Conservation (phyloP, 2,888 invertebrate genomes). For the Sinhomidia bicolor region DNA sequence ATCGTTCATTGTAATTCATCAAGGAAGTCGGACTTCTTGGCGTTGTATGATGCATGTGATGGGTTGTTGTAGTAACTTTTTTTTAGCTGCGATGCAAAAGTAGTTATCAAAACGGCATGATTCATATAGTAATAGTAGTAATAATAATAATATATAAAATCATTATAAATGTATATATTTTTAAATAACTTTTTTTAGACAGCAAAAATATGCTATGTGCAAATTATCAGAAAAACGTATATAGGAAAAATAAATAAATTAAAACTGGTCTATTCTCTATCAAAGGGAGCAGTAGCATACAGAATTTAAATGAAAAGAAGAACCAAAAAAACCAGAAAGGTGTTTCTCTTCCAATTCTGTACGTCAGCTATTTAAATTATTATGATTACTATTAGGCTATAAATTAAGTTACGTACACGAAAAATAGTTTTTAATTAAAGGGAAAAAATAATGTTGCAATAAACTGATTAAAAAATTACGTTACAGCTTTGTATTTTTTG, state of each 20-base stretch:
- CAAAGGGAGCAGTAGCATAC: neutral
- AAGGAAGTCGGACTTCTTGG: slow-evolving; percentile 71
- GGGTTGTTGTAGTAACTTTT: slow-evolving; percentile 19
- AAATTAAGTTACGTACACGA: slow-evolving; percentile 21
- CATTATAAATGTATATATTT: neutral
- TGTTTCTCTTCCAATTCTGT: slow-evolving; percentile 30
- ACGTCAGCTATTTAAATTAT: slow-evolving; percentile 41
- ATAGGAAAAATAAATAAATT: slow-evolving; percentile 41
- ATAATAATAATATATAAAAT: neutral
- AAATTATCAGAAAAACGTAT: neutral
- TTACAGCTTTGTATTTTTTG: neutral
- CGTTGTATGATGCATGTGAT: slow-evolving; percentile 48
- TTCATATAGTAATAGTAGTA: neutral
- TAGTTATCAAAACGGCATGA: slow-evolving; percentile 6
- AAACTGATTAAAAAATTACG: slow-evolving; percentile 18
- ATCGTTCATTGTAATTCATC: slow-evolving; percentile 72
- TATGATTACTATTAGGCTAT: slow-evolving; percentile 23
- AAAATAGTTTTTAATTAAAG: slow-evolving; percentile 35
- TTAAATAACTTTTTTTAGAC: neutral
- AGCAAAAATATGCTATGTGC: neutral
- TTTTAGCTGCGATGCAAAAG: neutral
- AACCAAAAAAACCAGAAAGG: slow-evolving; percentile 17
- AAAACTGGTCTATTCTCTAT: slow-evolving; percentile 37
- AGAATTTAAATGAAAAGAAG: neutral
- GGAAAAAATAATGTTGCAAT: neutral